phyloP scores from a whole-genome alignment of 2,888 invertebrate species.

The Argyra leucocephala region DNA sequence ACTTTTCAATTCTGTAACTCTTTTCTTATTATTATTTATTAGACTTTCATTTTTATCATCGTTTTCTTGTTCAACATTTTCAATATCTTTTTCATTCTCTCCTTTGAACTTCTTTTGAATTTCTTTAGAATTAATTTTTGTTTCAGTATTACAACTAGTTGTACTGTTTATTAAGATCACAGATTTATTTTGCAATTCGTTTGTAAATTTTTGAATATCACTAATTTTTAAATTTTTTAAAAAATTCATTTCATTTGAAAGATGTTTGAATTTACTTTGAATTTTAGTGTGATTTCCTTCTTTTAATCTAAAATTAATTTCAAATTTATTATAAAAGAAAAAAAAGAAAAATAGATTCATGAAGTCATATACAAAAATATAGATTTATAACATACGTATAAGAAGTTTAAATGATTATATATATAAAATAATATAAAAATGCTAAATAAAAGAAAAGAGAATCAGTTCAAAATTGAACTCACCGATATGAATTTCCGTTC shows the following conservation, averaged over 20 bases:
- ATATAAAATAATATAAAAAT: too few species aligned
- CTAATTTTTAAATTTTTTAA: conserved; percentile 31
- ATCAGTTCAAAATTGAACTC: conserved; percentile 11
- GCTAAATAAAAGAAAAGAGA: too few species aligned
- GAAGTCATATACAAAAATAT: too few species aligned
- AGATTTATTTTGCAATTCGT: too few species aligned
- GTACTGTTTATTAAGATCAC: too few species aligned
- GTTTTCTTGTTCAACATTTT: conserved; percentile 12
- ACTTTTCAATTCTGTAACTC: too few species aligned
- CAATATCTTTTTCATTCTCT: neutral
- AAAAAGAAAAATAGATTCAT: too few species aligned
- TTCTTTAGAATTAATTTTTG: too few species aligned
- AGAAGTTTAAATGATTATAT: too few species aligned
- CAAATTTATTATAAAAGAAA: too few species aligned
- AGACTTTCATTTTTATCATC: neutral
- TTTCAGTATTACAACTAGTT: too few species aligned
- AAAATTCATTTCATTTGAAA: conserved; percentile 36
- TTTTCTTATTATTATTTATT: neutral
- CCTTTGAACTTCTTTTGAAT: neutral
- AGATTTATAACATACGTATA: too few species aligned
- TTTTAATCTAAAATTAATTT: conserved; percentile 30
- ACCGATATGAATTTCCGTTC: conserved; percentile 32
- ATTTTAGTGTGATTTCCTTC: conserved; percentile 33
- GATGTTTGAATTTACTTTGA: conserved; percentile 29
- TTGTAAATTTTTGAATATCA: conserved; percentile 16